Base-by-base conservation (phyloP, 2,113 vertebrate genomes). In the Vimba vimba region DNA sequence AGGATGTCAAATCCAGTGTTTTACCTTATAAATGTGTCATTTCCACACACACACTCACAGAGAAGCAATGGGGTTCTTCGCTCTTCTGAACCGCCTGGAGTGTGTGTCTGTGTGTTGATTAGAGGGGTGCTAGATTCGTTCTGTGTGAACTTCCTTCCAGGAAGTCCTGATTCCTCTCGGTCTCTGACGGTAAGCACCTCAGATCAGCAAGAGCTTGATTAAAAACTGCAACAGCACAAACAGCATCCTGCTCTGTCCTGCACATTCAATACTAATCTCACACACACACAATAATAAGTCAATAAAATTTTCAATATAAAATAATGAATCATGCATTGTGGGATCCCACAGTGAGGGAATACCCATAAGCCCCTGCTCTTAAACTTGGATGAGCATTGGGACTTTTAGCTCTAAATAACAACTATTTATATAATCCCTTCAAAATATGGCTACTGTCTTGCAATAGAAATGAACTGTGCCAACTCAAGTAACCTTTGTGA, bases 61-160 rank as follows among this genome's bases (percentile, higher is more conserved):
- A 64, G 82, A 69, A 81, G 9, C 81, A 83, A 55, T 60, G 25
- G 76, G 62, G 52, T 75, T 81, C 69, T 47, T 86, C 45, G 30
- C 47, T 59, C n/a, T 21, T 6, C 71, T 82, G 62, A 85, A 76
- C 57, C 27, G 74, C 77, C 66, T 64, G 74, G 62, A 68, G 50
- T 85, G 64, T 79, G 77, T 69, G 27, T 71, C 33, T 73, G 15
- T 69, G 75, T 66, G 66, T 79, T 71, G 73, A 64, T 86, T 82
- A 87, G 64, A 55, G 30, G 68, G 33, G 27, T 73, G 60, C 23
- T 52, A 43, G 59, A 74, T 77, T 82, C 52, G 9, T 74, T 60
- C 52, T 0, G 86, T 73, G 74, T 71, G 75, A 83, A 81, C 52
- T 71, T 87, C 47, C 71, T 87, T 85, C 62, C 68, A 85, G 77